Conservation (phyloP, 2,113 vertebrate species). For the Vanacampus margaritifer region DNA sequence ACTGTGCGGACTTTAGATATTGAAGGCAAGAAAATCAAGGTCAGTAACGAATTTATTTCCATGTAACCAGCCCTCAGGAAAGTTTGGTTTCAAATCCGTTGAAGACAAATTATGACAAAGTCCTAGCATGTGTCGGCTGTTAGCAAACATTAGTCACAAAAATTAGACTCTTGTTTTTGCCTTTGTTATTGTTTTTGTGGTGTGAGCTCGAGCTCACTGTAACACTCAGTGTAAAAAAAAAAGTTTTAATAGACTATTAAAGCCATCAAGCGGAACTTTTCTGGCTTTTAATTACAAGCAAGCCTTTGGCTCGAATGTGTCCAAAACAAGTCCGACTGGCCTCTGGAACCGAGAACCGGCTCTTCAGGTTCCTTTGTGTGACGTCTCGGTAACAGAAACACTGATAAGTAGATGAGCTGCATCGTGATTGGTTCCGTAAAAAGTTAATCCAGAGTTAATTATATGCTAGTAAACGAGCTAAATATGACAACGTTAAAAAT, state of each 20-base stretch:
- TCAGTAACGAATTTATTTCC: slow-evolving; percentile 43
- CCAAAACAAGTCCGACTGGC: neutral
- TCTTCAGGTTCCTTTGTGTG: neutral
- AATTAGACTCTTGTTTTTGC: neutral
- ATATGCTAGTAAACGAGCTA: too few relatives aligned
- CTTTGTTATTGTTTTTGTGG: neutral
- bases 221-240: neutral
- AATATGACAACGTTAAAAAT: neutral
- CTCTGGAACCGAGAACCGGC: neutral
- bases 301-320: neutral
- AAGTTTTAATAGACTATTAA: neutral
- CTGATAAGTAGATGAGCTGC: neutral
- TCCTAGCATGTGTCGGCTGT: neutral
- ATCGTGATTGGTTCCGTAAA: neutral
- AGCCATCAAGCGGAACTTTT: neutral
- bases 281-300: neutral
- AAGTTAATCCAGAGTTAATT: neutral
- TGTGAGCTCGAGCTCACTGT: neutral
- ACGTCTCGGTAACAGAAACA: neutral
- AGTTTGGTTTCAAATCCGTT: neutral
- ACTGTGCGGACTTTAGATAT: slow-evolving; percentile 86
- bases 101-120: neutral
- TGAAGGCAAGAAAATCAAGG: slow-evolving; percentile 91
- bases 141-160: neutral
- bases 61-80: neutral